phyloP scores from a whole-genome alignment of 1,140 invertebrate genomes.

The Neodiprion fabricii region DNA sequence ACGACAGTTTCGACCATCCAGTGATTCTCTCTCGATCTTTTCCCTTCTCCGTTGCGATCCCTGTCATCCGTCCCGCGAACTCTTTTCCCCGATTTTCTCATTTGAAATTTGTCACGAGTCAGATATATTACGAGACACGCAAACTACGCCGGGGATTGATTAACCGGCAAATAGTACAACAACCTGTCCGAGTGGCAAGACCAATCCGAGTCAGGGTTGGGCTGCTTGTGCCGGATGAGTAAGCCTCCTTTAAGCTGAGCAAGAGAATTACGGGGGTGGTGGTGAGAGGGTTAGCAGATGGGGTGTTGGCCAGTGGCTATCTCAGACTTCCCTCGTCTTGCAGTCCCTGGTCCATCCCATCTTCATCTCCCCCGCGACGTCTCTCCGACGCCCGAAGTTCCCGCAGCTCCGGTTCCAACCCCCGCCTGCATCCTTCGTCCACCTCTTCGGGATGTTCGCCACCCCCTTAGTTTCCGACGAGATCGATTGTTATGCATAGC shows the following conservation, averaged over 20 bases:
- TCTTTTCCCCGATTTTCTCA: too few relatives aligned
- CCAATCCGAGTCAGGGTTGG: background rate
- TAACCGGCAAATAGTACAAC: background rate
- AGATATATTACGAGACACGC: too few relatives aligned
- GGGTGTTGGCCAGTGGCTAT: constrained; percentile 49
- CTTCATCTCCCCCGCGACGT: constrained; percentile 26
- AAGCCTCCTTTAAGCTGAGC: constrained; percentile 5
- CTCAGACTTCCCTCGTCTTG: constrained; percentile 51
- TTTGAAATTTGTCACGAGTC: too few relatives aligned
- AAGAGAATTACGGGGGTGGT: constrained; percentile 4
- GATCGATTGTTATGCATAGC: constrained; percentile 65
- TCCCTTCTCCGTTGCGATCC: background rate
- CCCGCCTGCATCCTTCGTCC: constrained; percentile 24
- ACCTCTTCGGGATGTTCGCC: constrained; percentile 37
- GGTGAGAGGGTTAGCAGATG: background rate
- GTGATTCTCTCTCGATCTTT: too few relatives aligned
- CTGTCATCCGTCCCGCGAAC: background rate
- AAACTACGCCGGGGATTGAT: background rate
- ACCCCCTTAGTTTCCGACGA: constrained; percentile 58
- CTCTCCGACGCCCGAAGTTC: background rate
- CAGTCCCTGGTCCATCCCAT: constrained; percentile 35
- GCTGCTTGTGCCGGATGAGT: background rate
- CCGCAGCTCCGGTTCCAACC: background rate
- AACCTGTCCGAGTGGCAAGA: background rate
- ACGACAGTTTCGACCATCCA: too few relatives aligned